These are phyloP conservation scores for Sitta carolinensis DNA, from an alignment of 2,797 vertebrate species.

Conservation along the genomic window DNA sequence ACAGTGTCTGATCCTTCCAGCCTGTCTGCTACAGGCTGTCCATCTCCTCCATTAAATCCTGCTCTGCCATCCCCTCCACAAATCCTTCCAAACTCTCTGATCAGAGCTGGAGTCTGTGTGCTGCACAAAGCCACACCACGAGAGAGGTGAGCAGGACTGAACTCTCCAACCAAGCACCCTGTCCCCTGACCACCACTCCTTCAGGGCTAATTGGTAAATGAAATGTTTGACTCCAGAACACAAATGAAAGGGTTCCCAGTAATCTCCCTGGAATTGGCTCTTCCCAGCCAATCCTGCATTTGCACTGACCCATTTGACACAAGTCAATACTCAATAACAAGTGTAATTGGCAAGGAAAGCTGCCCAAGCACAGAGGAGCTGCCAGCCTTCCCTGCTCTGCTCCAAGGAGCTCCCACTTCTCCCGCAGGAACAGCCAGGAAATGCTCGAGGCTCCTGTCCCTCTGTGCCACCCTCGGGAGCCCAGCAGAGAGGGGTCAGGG, in stretches of 20 bases:
- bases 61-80: background rate
- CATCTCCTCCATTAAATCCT: background rate
- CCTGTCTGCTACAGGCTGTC: background rate
- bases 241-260: constrained; percentile 21
- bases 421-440: background rate
- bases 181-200: background rate
- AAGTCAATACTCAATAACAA: constrained; percentile 34
- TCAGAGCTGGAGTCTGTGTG: background rate
- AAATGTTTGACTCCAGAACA: background rate
- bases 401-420: background rate
- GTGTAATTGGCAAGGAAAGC: constrained; percentile 23
- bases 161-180: background rate
- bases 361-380: background rate
- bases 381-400: background rate
- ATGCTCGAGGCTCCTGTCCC: background rate
- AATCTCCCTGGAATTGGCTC: background rate
- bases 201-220: background rate
- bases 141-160: background rate
- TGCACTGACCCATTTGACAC: background rate
- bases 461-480: background rate
- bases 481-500: background rate
- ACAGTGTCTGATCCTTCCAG: background rate
- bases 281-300: background rate
- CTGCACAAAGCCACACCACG: fast-evolving
- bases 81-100: background rate